Conservation (phyloP, 1,140 invertebrate genomes). For the Tetranychus cinnabarinus region DNA sequence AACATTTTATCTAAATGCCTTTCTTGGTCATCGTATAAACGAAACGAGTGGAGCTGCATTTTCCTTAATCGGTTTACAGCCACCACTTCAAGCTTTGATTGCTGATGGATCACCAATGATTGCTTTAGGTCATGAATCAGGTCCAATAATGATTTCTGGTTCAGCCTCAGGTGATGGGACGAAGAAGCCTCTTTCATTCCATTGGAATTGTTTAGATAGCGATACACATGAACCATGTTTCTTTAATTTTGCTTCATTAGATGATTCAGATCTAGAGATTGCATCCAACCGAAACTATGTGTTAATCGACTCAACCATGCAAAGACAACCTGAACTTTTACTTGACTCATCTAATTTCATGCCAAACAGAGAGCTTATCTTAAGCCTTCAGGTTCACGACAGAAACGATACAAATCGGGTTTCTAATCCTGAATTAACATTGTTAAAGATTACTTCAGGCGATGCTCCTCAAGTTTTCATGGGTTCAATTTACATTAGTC, state of each 20-base stretch:
- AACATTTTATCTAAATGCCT: constrained; percentile 2
- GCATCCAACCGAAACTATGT: constrained; percentile 1
- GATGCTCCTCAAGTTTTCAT: constrained; percentile 11
- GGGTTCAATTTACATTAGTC: constrained; percentile 5
- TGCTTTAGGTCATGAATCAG: constrained; percentile 5
- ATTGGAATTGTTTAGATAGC: constrained; percentile 12
- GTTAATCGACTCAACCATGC: constrained; percentile 5
- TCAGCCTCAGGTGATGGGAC: not conserved
- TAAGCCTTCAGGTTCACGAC: constrained; percentile 13
- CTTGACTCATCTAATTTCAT: constrained; percentile 6
- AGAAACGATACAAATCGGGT: constrained; percentile 7
- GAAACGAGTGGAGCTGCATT: constrained; percentile 5
- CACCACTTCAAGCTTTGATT: constrained; percentile 5
- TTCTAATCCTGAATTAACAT: constrained; percentile 8
- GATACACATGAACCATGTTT: constrained; percentile 8
- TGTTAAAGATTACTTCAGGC: constrained; percentile 9
- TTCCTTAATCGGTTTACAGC: not conserved
- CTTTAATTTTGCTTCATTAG: not conserved
- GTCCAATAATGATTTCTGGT: not conserved
- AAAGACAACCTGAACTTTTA: not conserved
- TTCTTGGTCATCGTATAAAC: constrained; percentile 4
- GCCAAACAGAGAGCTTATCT: constrained; percentile 8
- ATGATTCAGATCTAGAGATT: not conserved
- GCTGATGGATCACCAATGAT: constrained; percentile 3
- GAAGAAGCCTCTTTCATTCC: constrained; percentile 7